Base-by-base conservation (phyloP, 1,140 invertebrate species). In the Psilanteris sp. region DNA sequence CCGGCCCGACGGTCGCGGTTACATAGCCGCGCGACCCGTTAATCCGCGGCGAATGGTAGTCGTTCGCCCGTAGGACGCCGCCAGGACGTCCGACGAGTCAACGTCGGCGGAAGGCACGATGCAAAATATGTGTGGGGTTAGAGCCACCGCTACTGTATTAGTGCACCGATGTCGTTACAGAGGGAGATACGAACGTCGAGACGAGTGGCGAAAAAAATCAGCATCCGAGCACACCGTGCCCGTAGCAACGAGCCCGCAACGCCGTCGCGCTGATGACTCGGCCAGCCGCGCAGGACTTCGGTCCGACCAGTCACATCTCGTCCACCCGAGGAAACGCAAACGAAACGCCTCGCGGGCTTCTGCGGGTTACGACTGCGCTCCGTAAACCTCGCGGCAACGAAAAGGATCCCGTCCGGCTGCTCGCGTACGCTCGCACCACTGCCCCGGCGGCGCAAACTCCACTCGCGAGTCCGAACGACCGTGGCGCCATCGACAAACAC, bases 381-480 rank as follows among this genome's bases (percentile, higher is more conserved):
- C 11, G 18, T 29, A n/a, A n/a, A 41, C 10, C 26, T 41, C 44
- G 7, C 44, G 3, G n/a, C 9, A 16, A 41, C 59, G 13, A 39
- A 15, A 34, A 66, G 37, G 37, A 66, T 54, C 48, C 10, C 26
- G 44, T 44, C 27, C 14, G 46, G 61, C 36, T 8, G 27, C 46
- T 20, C 46, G 10, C 61, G 59, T 64, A 50, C 14, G 44, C 61
- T 43, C 24, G 61, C 61, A 34, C 46, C 46, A 52, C 46, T 52
- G n/a, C 20, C 52, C 61, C 46, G 46, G 44, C 46, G 48, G 61
- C 61, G 61, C 61, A 66, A 67, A 41, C 48, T 54, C 61, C 46
- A 66, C 46, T 34, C 34, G 34, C 59, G 44, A 41, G 34, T 48
- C 15, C 7, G 11, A 50, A 66, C 61, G 46, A 66, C 10, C 37